Conservation (phyloP, 2,113 vertebrate genomes). For the Callipepla squamata region DNA sequence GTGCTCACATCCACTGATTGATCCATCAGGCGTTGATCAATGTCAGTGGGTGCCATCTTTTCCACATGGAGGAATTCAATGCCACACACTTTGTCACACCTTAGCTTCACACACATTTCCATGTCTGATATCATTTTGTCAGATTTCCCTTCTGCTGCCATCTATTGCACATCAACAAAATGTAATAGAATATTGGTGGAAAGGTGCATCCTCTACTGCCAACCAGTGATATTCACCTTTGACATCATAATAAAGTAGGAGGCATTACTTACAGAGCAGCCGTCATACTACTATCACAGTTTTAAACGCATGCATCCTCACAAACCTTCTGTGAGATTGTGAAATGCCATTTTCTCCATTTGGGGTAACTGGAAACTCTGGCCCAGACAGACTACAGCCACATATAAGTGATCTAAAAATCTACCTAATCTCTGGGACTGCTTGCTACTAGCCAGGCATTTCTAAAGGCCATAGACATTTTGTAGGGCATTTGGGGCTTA, state of each 20-base stretch:
- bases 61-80: neutral
- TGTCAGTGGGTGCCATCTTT: neutral
- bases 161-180: neutral
- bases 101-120: neutral
- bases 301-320: conserved; percentile 28
- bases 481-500: neutral
- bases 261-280: neutral
- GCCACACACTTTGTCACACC: no score
- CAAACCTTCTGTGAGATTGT: conserved; percentile 27
- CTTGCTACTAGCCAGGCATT: neutral
- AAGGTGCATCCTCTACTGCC: neutral
- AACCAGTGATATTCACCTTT: neutral
- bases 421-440: neutral
- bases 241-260: neutral
- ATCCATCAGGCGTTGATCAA: neutral
- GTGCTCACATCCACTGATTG: neutral
- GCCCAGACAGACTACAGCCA: neutral
- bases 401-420: conserved; percentile 15
- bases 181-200: neutral
- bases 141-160: neutral
- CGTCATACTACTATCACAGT: neutral
- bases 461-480: neutral
- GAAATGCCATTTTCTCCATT: conserved; percentile 24
- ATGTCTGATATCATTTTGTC: neutral
- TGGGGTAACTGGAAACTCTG: neutral